Conservation (phyloP, 2,888 invertebrate genomes). For the Agonopterix heracliana region DNA sequence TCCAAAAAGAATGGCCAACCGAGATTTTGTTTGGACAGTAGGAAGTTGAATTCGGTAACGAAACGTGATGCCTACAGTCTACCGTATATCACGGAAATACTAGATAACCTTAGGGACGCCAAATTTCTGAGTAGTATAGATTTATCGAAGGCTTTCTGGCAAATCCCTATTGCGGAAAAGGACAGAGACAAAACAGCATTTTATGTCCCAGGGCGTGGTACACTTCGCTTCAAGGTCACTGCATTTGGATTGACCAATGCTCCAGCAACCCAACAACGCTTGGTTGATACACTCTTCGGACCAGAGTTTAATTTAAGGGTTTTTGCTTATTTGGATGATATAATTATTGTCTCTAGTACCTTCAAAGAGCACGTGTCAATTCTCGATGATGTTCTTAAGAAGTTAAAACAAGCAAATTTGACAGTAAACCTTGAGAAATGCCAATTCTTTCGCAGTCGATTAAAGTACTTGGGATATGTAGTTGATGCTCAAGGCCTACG, state of each 20-base stretch:
- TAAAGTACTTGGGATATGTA: slow-evolving; percentile 15
- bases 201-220: neutral
- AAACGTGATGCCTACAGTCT: too few relatives aligned
- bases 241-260: neutral
- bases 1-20: too few relatives aligned
- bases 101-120: too few relatives aligned
- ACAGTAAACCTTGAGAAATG: slow-evolving; percentile 20
- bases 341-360: slow-evolving; percentile 12
- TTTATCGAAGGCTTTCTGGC: too few relatives aligned
- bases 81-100: too few relatives aligned
- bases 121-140: too few relatives aligned
- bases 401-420: slow-evolving; percentile 17
- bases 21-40: too few relatives aligned
- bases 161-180: neutral
- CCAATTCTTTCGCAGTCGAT: slow-evolving; percentile 16
- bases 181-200: neutral
- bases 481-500: too few relatives aligned
- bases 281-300: neutral
- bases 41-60: too few relatives aligned
- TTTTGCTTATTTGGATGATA: too few relatives aligned
- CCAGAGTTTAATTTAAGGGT: slow-evolving; percentile 12
- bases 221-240: neutral
- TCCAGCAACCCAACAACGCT: neutral
- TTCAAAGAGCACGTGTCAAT: slow-evolving; percentile 16
- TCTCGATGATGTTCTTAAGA: slow-evolving; percentile 13